These are phyloP conservation scores for Cataglyphis albicans DNA, from an alignment of 2,888 invertebrate species.

Conservation along the genomic window DNA sequence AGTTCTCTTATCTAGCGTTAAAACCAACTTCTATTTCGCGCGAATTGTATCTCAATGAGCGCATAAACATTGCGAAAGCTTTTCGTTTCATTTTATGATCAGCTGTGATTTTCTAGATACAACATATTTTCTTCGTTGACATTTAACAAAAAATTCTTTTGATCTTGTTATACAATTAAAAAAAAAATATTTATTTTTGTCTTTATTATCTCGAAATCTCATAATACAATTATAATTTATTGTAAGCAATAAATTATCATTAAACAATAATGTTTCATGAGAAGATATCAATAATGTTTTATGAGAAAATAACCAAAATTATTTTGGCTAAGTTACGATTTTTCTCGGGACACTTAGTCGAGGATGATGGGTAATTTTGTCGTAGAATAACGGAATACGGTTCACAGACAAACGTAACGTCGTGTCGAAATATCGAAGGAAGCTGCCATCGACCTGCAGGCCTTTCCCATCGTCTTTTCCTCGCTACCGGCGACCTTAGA, in stretches of 20 bases:
- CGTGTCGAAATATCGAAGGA: conserved; percentile 56
- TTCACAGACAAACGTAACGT: conserved; percentile 65
- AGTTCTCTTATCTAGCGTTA: conserved; percentile 61
- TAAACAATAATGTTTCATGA: not conserved
- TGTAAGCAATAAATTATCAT: too few species aligned
- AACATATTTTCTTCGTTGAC: not conserved
- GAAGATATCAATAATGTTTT: not conserved
- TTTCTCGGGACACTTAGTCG: conserved; percentile 11
- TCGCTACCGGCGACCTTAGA: conserved; percentile 56
- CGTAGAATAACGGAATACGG: conserved; percentile 53
- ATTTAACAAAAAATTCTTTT: not conserved
- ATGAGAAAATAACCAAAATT: not conserved
- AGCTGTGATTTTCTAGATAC: not conserved
- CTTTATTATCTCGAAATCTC: not conserved
- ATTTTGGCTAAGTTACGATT: conserved; percentile 15
- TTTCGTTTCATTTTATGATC: conserved; percentile 5
- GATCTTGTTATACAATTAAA: not conserved
- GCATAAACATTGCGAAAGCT: conserved; percentile 14
- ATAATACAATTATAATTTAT: not conserved
- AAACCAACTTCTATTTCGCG: conserved; percentile 50
- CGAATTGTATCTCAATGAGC: conserved; percentile 30
- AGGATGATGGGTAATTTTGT: conserved; percentile 39
- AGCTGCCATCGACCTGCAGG: conserved; percentile 51
- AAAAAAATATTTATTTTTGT: not conserved
- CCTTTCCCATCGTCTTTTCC: conserved; percentile 50